phyloP scores from a whole-genome alignment of 2,888 invertebrate species.

The Tachina grossa region DNA sequence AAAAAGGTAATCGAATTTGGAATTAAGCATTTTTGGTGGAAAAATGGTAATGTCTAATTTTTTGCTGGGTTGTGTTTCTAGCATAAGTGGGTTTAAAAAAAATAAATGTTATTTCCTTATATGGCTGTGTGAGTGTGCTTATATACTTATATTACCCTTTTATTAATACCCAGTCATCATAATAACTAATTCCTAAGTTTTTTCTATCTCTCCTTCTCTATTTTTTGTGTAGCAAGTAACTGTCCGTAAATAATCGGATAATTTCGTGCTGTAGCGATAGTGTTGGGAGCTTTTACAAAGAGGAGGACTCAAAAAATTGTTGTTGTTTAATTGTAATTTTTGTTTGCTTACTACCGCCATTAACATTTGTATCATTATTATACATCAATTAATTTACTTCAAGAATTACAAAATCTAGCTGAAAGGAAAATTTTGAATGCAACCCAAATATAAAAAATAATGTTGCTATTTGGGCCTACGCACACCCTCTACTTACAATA shows the following conservation, averaged over 20 bases:
- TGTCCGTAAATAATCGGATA: not conserved
- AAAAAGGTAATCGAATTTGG: too few species aligned
- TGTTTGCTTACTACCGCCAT: slow-evolving; percentile 1
- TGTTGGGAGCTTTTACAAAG: not conserved
- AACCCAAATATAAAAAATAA: not conserved
- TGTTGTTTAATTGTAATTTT: slow-evolving; percentile 11
- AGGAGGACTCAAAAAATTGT: too few species aligned
- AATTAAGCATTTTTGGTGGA: too few species aligned
- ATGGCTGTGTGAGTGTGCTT: too few species aligned
- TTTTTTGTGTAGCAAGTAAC: not conserved
- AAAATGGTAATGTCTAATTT: too few species aligned
- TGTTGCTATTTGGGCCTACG: too few species aligned
- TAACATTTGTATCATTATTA: slow-evolving; percentile 4
- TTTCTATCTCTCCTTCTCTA: not conserved
- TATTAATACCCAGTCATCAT: not conserved
- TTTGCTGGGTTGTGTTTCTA: too few species aligned
- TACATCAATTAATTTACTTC: slow-evolving; percentile 42
- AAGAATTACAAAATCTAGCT: not conserved
- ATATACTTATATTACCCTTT: too few species aligned
- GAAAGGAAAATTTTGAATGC: slow-evolving; percentile 5
- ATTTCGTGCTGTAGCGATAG: not conserved
- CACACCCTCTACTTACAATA: not conserved
- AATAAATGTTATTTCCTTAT: too few species aligned
- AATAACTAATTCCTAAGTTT: not conserved
- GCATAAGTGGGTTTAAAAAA: too few species aligned